Evolutionary conservation across 92 coral and sea anemone species (phyloP).

Genomic region (Micromussa lordhowensis): DNA sequence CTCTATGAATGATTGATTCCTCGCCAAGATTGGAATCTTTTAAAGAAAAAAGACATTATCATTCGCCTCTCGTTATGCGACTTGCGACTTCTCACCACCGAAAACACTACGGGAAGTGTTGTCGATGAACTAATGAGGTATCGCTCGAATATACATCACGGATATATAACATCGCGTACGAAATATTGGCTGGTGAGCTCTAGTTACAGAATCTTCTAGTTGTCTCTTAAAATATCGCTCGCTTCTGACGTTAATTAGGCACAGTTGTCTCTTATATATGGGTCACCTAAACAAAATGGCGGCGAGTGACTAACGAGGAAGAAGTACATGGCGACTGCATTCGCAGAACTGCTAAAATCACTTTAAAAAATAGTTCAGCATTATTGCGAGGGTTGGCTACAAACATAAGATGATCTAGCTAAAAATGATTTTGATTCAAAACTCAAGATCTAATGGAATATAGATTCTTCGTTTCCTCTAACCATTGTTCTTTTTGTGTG

Average conservation of each 20-base stretch:
- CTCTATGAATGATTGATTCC: background rate
- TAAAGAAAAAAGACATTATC: background rate
- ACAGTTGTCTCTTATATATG: background rate
- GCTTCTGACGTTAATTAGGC: background rate
- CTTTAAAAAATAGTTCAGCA: background rate
- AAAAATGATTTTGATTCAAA: background rate
- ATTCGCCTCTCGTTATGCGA: too few species aligned
- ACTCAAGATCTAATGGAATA: background rate
- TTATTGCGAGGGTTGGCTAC: background rate
- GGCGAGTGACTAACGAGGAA: background rate
- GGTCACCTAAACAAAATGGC: background rate
- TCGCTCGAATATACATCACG: too few species aligned
- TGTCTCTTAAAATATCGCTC: too few species aligned
- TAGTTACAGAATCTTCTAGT: too few species aligned
- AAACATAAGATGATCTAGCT: background rate
- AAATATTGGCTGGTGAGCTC: too few species aligned
- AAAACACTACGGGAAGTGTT: too few species aligned
- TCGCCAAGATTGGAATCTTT: background rate
- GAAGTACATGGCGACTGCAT: background rate
- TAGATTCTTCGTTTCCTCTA: background rate
- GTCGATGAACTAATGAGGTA: too few species aligned
- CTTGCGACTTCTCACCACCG: too few species aligned
- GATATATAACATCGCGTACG: too few species aligned
- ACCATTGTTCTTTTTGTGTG: background rate
- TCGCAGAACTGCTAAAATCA: background rate